Percentiles rank a stretch among this genome's conserved stretches.
Evolutionary conservation across 2,888 invertebrate species (phyloP).

Genomic region (Pyrgus malvae): DNA sequence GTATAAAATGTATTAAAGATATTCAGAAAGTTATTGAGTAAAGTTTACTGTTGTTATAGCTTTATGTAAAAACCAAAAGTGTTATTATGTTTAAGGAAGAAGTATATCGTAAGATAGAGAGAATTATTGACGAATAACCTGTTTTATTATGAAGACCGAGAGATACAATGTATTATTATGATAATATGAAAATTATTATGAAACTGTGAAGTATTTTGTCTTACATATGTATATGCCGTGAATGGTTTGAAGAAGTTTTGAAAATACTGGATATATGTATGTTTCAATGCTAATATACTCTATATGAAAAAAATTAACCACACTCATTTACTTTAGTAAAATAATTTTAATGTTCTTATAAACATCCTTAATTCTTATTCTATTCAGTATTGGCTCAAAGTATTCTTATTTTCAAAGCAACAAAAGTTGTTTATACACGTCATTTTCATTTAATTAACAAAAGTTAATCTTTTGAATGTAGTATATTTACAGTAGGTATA

Average conservation of each 20-base stretch:
- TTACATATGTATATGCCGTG: neutral
- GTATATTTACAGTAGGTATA: too few relatives aligned
- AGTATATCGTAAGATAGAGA: conserved; percentile 31
- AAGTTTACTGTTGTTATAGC: conserved; percentile 79
- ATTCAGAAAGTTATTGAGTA: conserved; percentile 62
- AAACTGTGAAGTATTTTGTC: neutral
- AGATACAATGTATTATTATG: conserved; percentile 12
- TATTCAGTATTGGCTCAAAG: conserved; percentile 75
- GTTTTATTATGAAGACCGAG: neutral
- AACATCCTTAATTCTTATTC: conserved; percentile 39
- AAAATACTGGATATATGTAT: neutral
- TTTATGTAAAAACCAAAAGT: conserved; percentile 79
- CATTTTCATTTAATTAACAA: neutral
- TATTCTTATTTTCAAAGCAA: conserved; percentile 51
- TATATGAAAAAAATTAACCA: neutral
- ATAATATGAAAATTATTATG: neutral
- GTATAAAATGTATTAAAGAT: conserved; percentile 52
- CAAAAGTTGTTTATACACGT: conserved; percentile 36
- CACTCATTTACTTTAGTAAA: neutral
- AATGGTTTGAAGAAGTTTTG: neutral
- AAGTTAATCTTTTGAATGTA: neutral
- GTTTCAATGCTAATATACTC: neutral
- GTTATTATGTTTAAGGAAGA: conserved; percentile 76
- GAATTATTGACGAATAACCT: conserved; percentile 8
- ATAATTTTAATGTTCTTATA: neutral